These are phyloP conservation scores for Sylvia borin DNA, from an alignment of 2,797 vertebrate genomes.

Conservation along the genomic window DNA sequence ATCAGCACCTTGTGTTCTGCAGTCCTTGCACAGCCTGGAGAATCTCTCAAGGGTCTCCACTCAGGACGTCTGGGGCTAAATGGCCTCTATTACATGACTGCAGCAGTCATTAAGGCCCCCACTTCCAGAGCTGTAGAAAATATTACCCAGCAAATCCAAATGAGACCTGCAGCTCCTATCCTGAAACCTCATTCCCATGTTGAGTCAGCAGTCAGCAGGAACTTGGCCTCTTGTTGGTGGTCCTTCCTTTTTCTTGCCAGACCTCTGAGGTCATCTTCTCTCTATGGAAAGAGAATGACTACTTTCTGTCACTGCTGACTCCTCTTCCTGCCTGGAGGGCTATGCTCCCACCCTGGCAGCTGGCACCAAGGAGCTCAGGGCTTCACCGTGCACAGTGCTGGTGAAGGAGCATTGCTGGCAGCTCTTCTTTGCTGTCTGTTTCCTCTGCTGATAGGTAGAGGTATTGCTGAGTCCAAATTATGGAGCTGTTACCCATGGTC, in stretches of 20 bases:
- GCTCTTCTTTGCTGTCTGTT: background rate
- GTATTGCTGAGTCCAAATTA: background rate
- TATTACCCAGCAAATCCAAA: background rate
- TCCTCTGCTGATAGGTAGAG: background rate
- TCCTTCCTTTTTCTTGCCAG: background rate
- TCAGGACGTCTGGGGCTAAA: background rate
- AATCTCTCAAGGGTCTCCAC: background rate
- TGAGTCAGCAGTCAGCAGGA: background rate
- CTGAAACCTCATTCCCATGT: background rate
- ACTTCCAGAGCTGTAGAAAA: background rate
- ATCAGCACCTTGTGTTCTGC: background rate
- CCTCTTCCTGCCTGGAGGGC: background rate
- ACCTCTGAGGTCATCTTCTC: background rate
- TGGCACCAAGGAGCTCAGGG: background rate
- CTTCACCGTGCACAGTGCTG: accelerated
- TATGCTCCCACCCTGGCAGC: background rate
- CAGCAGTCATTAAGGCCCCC: background rate
- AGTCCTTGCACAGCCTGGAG: background rate
- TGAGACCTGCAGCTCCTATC: background rate
- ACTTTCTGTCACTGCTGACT: background rate
- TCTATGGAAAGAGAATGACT: background rate
- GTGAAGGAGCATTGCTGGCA: background rate
- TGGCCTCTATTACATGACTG: background rate
- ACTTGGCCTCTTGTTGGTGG: background rate
- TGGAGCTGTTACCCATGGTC: background rate